phyloP scores from a whole-genome alignment of 2,113 vertebrate species.

The Pituophis catenifer region DNA sequence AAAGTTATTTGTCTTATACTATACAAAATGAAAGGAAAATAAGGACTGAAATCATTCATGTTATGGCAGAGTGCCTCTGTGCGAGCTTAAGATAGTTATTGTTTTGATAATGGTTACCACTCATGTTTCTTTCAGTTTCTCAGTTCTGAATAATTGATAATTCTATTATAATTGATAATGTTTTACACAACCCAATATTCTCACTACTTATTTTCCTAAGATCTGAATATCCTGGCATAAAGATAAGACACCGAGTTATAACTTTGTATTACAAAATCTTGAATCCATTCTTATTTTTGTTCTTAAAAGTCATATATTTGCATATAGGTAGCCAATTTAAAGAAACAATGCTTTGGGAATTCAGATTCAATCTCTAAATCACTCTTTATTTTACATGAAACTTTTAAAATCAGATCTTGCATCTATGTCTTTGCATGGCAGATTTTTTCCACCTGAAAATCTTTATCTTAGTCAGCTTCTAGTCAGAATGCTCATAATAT shows the following conservation, averaged over 20 bases:
- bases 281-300: not conserved
- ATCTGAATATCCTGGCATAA: not conserved
- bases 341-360: not conserved
- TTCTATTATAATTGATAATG: not conserved
- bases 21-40: not conserved
- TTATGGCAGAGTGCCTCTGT: not conserved
- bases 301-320: not conserved
- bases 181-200: not conserved
- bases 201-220: not conserved
- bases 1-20: not conserved
- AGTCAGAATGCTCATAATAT: not conserved
- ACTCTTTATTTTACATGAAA: not conserved
- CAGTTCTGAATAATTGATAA: not conserved
- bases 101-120: not conserved
- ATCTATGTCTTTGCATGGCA: not conserved
- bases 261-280: not conserved
- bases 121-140: not conserved
- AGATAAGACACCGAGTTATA: not conserved
- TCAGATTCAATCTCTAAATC: not conserved
- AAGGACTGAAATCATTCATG: not conserved
- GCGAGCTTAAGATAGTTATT: not conserved
- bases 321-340: not conserved
- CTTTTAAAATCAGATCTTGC: not conserved
- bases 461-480: not conserved
- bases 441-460: not conserved